Conservation (phyloP, 2,113 vertebrate genomes). For the Tringa solitaria region DNA sequence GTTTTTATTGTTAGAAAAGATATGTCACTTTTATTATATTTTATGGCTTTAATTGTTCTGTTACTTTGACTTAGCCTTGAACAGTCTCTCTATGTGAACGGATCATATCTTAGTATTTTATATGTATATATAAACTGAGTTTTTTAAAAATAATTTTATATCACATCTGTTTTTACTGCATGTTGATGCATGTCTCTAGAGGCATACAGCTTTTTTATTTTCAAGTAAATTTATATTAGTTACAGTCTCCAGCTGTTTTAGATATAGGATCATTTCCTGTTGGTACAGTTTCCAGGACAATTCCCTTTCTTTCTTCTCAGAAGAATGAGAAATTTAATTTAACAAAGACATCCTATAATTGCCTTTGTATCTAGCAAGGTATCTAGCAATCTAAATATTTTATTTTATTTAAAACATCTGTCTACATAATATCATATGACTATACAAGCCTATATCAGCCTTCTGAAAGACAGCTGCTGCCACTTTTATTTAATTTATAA, state of each 20-base stretch:
- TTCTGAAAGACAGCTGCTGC: constrained; percentile 71
- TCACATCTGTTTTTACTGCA: constrained; percentile 74
- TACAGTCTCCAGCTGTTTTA: constrained; percentile 84
- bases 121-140: constrained; percentile 45
- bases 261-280: constrained; percentile 83
- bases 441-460: constrained; percentile 67
- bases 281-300: constrained; percentile 75
- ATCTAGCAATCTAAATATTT: constrained; percentile 79
- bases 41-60: constrained; percentile 15
- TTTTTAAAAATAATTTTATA: constrained; percentile 71
- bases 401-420: constrained; percentile 84
- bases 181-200: constrained; percentile 77
- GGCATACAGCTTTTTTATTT: constrained; percentile 80
- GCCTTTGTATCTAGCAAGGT: constrained; percentile 81
- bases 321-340: constrained; percentile 82
- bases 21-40: background rate
- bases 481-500: constrained; percentile 77
- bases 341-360: constrained; percentile 80
- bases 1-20: background rate
- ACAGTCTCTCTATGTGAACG: constrained; percentile 21
- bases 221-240: constrained; percentile 82
- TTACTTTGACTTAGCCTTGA: constrained; percentile 1
- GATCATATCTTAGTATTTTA: constrained; percentile 48
- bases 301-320: constrained; percentile 65
- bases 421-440: constrained; percentile 74